A percentile compares a stretch with the other conserved stretches of the same genome.
Evolutionary conservation across 2,797 vertebrate genomes (phyloP).

Genomic region (Chelon auratus): DNA sequence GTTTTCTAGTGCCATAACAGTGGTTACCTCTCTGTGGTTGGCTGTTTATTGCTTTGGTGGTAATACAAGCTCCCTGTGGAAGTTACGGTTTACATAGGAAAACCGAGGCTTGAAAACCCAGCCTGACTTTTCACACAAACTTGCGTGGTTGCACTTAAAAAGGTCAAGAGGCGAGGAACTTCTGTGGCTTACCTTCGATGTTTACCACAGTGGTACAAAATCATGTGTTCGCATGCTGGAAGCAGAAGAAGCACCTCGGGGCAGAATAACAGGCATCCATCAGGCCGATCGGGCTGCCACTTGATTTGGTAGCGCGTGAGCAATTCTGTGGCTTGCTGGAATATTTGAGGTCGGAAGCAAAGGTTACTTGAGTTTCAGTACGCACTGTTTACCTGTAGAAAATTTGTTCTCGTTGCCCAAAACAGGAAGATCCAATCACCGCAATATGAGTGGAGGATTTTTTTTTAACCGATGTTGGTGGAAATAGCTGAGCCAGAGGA

Average conservation of each 20-base stretch:
- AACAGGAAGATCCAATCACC: slow-evolving; percentile 54
- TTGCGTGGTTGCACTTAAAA: slow-evolving; percentile 41
- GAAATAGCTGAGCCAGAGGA: slow-evolving; percentile 20
- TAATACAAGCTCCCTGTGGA: slow-evolving; percentile 18
- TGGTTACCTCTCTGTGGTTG: slow-evolving; percentile 10
- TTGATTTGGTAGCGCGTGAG: slow-evolving; percentile 48
- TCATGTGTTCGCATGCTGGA: slow-evolving; percentile 49
- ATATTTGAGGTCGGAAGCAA: slow-evolving; percentile 57
- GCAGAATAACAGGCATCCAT: slow-evolving; percentile 61
- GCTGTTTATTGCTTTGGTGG: slow-evolving; percentile 34
- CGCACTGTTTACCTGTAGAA: slow-evolving; percentile 57
- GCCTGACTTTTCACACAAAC: slow-evolving; percentile 64
- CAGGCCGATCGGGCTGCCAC: slow-evolving; percentile 37
- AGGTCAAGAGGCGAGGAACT: slow-evolving; percentile 61
- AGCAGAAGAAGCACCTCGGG: slow-evolving; percentile 49
- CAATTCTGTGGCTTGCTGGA: slow-evolving; percentile 40
- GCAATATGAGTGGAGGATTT: slow-evolving; percentile 6
- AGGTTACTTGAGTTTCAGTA: slow-evolving; percentile 26
- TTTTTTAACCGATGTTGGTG: slow-evolving; percentile 16
- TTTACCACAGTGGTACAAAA: slow-evolving; percentile 53
- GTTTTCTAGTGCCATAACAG: slow-evolving; percentile 1
- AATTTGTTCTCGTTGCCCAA: slow-evolving; percentile 38
- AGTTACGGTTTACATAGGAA: slow-evolving; percentile 41
- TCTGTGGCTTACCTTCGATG: slow-evolving; percentile 50
- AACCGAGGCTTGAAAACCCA: slow-evolving; percentile 28